Percentiles rank a stretch among this genome's conserved stretches.
Evolutionary conservation across 2,888 invertebrate genomes (phyloP).

Genomic region (Drosophila aldrichi): DNA sequence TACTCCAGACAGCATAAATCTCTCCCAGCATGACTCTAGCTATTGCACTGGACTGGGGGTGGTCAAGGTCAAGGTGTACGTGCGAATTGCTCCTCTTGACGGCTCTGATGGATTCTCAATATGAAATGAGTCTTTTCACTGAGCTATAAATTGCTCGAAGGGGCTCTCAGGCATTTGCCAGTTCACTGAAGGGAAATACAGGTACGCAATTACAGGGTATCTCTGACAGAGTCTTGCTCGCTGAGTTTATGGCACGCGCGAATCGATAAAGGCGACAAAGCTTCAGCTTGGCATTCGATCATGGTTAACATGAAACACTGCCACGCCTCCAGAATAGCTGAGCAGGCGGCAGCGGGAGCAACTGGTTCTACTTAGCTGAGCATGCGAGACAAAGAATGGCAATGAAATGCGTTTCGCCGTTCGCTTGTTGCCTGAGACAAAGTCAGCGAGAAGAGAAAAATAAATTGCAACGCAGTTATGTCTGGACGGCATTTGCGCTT

Average conservation of each 20-base stretch:
- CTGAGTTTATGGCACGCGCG: conserved; percentile 7
- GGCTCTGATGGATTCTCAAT: conserved; percentile 51
- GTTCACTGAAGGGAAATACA: too few species aligned
- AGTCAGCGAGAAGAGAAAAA: conserved; percentile 38
- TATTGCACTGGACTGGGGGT: too few species aligned
- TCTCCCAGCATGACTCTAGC: conserved; percentile 4
- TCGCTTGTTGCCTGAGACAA: conserved; percentile 31
- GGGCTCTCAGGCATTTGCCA: conserved; percentile 20
- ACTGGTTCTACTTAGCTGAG: conserved; percentile 11
- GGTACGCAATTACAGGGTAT: not conserved
- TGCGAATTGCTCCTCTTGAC: conserved; percentile 56
- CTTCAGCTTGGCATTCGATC: not conserved
- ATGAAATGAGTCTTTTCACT: conserved; percentile 5
- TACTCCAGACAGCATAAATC: conserved; percentile 72
- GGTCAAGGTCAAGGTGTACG: conserved; percentile 70
- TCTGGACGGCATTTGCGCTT: conserved; percentile 47
- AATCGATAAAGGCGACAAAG: conserved; percentile 1
- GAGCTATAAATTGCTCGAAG: conserved; percentile 21
- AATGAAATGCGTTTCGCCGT: conserved; percentile 40
- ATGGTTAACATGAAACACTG: conserved; percentile 5
- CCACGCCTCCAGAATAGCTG: conserved; percentile 5
- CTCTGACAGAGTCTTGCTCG: not conserved
- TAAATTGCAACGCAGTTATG: conserved; percentile 68
- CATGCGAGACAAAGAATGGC: conserved; percentile 4
- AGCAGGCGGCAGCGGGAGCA: conserved; percentile 4